Evolutionary conservation across 2,888 invertebrate species (phyloP).

Genomic region (Apamea epomidion): DNA sequence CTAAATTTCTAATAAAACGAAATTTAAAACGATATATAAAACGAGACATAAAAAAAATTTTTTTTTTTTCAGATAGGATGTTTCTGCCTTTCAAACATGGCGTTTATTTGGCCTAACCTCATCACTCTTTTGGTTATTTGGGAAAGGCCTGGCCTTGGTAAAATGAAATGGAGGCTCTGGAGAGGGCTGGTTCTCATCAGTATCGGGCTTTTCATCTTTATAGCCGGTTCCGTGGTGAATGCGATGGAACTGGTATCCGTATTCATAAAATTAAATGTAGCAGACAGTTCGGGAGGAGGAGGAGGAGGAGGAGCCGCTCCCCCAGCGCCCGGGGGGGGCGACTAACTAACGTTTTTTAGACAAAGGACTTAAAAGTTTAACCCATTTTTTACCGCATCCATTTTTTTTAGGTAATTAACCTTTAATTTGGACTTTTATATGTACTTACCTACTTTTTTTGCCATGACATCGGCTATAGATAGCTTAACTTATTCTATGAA

Average conservation of each 20-base stretch:
- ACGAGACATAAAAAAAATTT: too few species aligned
- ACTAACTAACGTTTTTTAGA: neutral
- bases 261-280: constrained; percentile 46
- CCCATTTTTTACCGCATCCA: neutral
- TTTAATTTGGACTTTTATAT: neutral
- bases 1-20: too few species aligned
- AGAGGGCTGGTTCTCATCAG: constrained; percentile 54
- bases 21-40: too few species aligned
- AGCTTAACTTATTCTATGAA: neutral
- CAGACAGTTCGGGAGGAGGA: neutral
- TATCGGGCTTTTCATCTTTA: constrained; percentile 66
- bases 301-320: too few species aligned
- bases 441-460: neutral
- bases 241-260: constrained; percentile 63
- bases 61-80: constrained; percentile 74
- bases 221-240: constrained; percentile 75
- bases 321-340: too few species aligned
- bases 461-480: neutral
- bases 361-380: neutral
- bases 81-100: constrained; percentile 79
- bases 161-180: constrained; percentile 73
- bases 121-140: constrained; percentile 73
- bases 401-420: neutral
- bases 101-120: constrained; percentile 77
- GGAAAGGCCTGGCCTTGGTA: constrained; percentile 76